A percentile compares a stretch with the other conserved stretches of the same genome.
These are phyloP conservation scores for Digitonthophagus gazella DNA, from an alignment of 2,888 invertebrate species.

Conservation along the genomic window DNA sequence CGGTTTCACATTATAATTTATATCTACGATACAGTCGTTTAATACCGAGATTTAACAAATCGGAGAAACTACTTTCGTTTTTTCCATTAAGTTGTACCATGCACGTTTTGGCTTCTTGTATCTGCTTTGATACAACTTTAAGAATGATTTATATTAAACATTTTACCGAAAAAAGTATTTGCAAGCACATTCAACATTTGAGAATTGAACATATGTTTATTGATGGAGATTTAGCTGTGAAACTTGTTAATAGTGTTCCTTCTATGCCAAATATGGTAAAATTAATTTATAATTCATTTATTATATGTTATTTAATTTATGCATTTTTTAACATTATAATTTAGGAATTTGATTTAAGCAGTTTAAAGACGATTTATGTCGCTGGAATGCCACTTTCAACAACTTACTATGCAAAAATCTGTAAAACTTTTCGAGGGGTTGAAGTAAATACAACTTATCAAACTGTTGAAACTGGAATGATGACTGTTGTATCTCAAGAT, in stretches of 20 bases:
- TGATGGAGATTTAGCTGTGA: slow-evolving; percentile 39
- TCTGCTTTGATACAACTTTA: slow-evolving; percentile 37
- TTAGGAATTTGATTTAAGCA: slow-evolving; percentile 42
- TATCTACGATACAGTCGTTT: slow-evolving; percentile 34
- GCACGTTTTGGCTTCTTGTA: slow-evolving; percentile 40
- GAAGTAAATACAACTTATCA: slow-evolving; percentile 40
- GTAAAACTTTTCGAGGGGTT: slow-evolving; percentile 35
- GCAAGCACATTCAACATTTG: slow-evolving; percentile 43
- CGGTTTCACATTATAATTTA: slow-evolving; percentile 42
- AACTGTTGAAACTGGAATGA: slow-evolving; percentile 41
- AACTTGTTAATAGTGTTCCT: slow-evolving; percentile 38
- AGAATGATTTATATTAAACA: slow-evolving; percentile 37
- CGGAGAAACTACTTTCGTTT: slow-evolving; percentile 40
- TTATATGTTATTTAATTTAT: background rate
- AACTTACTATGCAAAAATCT: slow-evolving; percentile 35
- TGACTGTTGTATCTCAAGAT: slow-evolving; percentile 34
- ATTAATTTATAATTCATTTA: background rate
- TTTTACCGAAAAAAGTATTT: slow-evolving; percentile 40
- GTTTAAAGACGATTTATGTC: slow-evolving; percentile 39
- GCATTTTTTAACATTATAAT: background rate
- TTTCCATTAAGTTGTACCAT: slow-evolving; percentile 42
- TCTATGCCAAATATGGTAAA: slow-evolving; percentile 16
- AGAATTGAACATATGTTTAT: slow-evolving; percentile 40
- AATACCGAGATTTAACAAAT: slow-evolving; percentile 34
- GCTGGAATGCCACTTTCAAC: slow-evolving; percentile 39